A percentile compares a stretch with the other conserved stretches of the same genome.
phyloP scores from a whole-genome alignment of 1,140 invertebrate genomes.

The Zaprionus camerounensis region DNA sequence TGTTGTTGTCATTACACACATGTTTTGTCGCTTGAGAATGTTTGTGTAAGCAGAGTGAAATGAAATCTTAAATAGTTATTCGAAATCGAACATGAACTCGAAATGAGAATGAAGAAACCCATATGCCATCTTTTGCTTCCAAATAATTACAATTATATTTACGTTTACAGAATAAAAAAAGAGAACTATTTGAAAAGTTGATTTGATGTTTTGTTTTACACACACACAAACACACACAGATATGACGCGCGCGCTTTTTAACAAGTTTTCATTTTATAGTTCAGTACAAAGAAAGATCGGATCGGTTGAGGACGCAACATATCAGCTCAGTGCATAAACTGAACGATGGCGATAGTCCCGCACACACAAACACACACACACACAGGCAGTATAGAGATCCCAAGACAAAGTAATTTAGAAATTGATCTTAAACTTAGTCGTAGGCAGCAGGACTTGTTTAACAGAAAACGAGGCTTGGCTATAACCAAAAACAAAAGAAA shows the following conservation, averaged over 20 bases:
- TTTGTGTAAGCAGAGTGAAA: slow-evolving; percentile 42
- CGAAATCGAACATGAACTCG: slow-evolving; percentile 23
- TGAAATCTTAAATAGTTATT: slow-evolving; percentile 13
- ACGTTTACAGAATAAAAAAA: slow-evolving; percentile 65
- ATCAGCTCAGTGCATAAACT: slow-evolving; percentile 25
- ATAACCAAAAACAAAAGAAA: slow-evolving; percentile 40
- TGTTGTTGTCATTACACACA: slow-evolving; percentile 51
- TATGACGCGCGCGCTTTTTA: slow-evolving; percentile 5
- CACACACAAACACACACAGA: neutral
- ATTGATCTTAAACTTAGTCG: slow-evolving; percentile 11
- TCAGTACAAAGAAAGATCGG: slow-evolving; percentile 5
- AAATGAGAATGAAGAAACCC: slow-evolving; percentile 54
- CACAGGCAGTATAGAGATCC: slow-evolving; percentile 5
- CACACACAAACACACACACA: neutral
- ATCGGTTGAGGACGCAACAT: slow-evolving; percentile 45
- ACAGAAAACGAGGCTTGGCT: slow-evolving; percentile 36
- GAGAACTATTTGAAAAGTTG: slow-evolving; percentile 70
- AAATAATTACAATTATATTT: slow-evolving; percentile 76
- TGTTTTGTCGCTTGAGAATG: slow-evolving; percentile 44
- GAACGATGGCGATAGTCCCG: slow-evolving; percentile 7
- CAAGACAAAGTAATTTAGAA: neutral
- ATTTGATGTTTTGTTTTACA: slow-evolving; percentile 68
- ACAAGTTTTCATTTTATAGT: slow-evolving; percentile 1
- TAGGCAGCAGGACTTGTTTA: slow-evolving; percentile 40
- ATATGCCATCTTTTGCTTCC: slow-evolving; percentile 79